A percentile compares a stretch with the other conserved stretches of the same genome.
These are phyloP conservation scores for Gulo gulo DNA, from an alignment of 2,113 vertebrate genomes.

Conservation along the genomic window DNA sequence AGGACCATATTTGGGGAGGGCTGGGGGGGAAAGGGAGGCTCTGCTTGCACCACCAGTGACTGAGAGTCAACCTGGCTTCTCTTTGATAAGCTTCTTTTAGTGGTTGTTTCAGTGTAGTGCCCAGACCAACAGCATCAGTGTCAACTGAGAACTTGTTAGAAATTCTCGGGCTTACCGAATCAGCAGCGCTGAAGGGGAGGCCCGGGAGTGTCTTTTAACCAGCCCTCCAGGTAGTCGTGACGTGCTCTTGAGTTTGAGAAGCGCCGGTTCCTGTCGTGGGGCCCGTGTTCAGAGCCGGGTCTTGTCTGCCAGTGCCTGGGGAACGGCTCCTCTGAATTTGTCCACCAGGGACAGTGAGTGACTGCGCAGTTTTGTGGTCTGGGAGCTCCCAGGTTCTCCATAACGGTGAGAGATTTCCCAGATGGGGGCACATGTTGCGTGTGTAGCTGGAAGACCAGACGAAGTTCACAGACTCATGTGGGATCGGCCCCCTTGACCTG, in stretches of 20 bases:
- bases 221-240: neutral
- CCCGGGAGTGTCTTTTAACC: neutral
- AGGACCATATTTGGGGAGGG: neutral
- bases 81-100: neutral
- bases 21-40: too few relatives aligned
- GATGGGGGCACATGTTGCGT: neutral
- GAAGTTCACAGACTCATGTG: neutral
- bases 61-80: neutral
- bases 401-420: neutral
- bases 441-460: neutral
- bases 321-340: neutral
- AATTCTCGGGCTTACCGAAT: neutral
- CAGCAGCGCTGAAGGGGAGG: neutral
- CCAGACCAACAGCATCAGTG: neutral
- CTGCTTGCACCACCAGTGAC: neutral
- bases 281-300: neutral
- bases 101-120: neutral
- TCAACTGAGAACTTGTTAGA: neutral
- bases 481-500: neutral
- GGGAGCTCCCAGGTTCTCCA: neutral
- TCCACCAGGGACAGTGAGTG: neutral
- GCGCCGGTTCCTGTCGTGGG: accelerated
- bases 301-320: neutral
- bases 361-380: neutral
- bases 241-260: neutral